Evolutionary conservation across 2,797 vertebrate genomes (phyloP), one percentile per base, ranked within the genome.

Genomic region (Sebastes baramenuke): DNA sequence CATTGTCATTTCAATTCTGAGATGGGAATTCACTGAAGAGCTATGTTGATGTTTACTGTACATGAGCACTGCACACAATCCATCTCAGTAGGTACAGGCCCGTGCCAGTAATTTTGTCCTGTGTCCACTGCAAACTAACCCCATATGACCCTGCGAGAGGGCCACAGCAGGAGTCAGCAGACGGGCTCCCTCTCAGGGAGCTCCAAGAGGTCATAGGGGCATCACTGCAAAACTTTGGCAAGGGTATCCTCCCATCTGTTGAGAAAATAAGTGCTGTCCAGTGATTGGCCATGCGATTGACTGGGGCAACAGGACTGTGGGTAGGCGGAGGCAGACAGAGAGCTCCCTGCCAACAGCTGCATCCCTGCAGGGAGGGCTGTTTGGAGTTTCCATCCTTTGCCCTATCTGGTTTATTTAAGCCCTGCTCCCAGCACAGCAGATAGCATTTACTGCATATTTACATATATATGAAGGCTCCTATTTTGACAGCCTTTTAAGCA

Each of bases 221-320:
- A 84, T 76, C 86, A 58, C 85, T 89, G 83, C 80, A 86, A 91
- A 93, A 86, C 88, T 88, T 84, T 95, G 94, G 94, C 92, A 93
- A 90, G 87, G 89, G 77, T 80, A 67, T 80, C 85, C 84, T 91
- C 89, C 95, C 95, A 95, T 95, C 94, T 96, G 95, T 93, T 91
- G 88, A 88, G 89, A 88, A 92, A 91, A 86, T 78, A 90, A 86
- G 83, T 75, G 82, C 79, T 75, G 67, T 84, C 80, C 85, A 88
- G 71, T 81, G 88, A 91, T 75, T 83, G 89, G 79, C 89, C 85
- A 59, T 90, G 90, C 90, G 81, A 86, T 78, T 81, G 92, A 92
- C 78, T 69, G 69, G 77, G 82, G 83, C 85, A 75, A 58, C 68
- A 52, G 55, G 72, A 82, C 76, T 24, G 32, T 6, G 77, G 72